Base-by-base conservation (phyloP, 2,797 vertebrate species). In the Sebastes wilsoni region DNA sequence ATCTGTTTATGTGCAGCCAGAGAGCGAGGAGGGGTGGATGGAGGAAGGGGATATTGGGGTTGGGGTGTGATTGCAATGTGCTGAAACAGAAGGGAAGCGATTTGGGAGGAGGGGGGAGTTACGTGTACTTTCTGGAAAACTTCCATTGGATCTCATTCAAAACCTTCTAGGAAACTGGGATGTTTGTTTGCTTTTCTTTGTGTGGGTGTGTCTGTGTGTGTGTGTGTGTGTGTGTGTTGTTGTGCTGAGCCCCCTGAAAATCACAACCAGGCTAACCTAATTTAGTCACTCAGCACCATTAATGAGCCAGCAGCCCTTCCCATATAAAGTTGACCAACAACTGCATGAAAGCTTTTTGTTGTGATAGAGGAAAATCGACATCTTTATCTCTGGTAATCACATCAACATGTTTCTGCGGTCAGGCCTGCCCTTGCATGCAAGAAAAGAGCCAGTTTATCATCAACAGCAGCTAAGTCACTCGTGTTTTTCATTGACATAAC, bases 81-180 rank as follows among this genome's bases (percentile, higher is more conserved):
- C 76, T 83, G 76, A 84, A 84, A 80, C 74, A 77, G 73, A 83
- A 81, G 80, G 84, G 77, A 82, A 66, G 69, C 55, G 70, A 78
- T 78, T 72, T 70, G 32, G 70, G 66, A 67, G 67, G 83, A 49
- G 75, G 85, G 85, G 13, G 72, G 55, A 32, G 75, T 73, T 61
- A 5, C 70, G 84, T 81, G 62, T 69, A 69, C 72, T 66, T 28
- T 77, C 60, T 87, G 80, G 88, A 84, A 84, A 91, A 87, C 93
- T 88, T 91, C 83, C 84, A 82, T 66, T 93, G 92, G 88, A 93
- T 60, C 61, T 60, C 52, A 81, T 91, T 94, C 93, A 91, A 81
- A 90, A 93, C 91, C 90, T 95, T 96, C 95, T 96, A 96, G 94
- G 96, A 96, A 96, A 93, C 38, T 8, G 13, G 88, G 88, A 85